Evolutionary conservation across 2,888 invertebrate species (phyloP).

Genomic region (Monopis laevigella): DNA sequence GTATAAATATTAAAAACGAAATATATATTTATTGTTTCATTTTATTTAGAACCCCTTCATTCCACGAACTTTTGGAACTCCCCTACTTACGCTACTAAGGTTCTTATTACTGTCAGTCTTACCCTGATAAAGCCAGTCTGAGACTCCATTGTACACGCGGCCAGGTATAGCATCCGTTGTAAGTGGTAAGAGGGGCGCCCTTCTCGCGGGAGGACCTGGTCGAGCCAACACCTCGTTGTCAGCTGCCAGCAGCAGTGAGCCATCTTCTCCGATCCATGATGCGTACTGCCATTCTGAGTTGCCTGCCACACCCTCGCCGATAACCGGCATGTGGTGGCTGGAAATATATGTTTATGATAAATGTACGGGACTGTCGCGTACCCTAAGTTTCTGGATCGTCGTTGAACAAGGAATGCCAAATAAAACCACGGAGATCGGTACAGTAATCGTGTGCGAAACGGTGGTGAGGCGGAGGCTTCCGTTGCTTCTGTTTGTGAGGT

Average conservation of each 20-base stretch:
- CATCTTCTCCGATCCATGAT: constrained; percentile 82
- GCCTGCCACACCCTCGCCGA: constrained; percentile 79
- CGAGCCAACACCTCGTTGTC: constrained; percentile 91
- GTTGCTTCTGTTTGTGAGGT: too few species aligned
- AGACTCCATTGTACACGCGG: constrained; percentile 88
- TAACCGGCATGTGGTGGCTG: constrained; percentile 86
- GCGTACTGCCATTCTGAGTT: constrained; percentile 84
- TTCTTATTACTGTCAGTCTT: not conserved
- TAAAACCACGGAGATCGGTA: too few species aligned
- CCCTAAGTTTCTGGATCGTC: too few species aligned
- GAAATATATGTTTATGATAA: too few species aligned
- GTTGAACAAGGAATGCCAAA: too few species aligned
- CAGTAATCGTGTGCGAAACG: too few species aligned
- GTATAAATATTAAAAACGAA: too few species aligned
- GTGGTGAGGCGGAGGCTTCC: too few species aligned
- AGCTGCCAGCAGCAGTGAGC: constrained; percentile 80
- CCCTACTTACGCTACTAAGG: not conserved
- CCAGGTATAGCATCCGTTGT: constrained; percentile 83
- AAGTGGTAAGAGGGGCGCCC: constrained; percentile 71
- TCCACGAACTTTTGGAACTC: too few species aligned
- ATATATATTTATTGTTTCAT: too few species aligned
- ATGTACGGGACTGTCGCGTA: too few species aligned
- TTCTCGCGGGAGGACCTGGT: constrained; percentile 74
- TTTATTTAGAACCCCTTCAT: too few species aligned
- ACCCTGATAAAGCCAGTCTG: constrained; percentile 98